Conservation (phyloP, 2,888 invertebrate genomes). For the Arctia plantaginis region DNA sequence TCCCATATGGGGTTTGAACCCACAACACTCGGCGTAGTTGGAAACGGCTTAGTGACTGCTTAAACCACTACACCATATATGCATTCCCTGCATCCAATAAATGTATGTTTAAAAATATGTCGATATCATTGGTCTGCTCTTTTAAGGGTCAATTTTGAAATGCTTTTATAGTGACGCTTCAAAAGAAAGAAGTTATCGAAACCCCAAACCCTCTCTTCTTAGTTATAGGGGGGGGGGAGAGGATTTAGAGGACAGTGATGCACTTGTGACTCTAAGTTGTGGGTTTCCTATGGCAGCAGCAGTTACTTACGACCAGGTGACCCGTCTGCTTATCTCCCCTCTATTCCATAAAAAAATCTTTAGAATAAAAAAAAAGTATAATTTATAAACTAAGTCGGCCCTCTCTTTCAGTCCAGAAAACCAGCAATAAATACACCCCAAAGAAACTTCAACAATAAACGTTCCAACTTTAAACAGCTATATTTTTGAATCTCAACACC, state of each 20-base stretch:
- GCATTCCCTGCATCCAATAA: no score
- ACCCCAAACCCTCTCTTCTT: no score
- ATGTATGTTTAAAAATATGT: background rate
- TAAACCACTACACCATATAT: no score
- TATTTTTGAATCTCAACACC: conserved; percentile 26
- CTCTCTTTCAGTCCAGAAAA: conserved; percentile 7
- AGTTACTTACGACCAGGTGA: no score
- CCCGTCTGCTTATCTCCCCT: no score
- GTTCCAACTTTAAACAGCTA: conserved; percentile 14
- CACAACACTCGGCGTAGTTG: no score
- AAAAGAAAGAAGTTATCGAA: background rate
- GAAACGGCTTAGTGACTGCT: no score
- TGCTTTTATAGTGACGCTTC: background rate
- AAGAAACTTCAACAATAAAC: conserved; percentile 22
- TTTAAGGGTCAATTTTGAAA: background rate
- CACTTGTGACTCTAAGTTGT: background rate
- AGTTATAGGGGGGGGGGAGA: no score
- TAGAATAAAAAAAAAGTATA: background rate
- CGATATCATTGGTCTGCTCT: no score
- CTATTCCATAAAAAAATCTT: no score
- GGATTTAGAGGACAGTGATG: background rate
- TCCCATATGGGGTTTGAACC: no score
- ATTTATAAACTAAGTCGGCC: background rate
- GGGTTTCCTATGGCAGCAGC: no score
- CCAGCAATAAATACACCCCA: conserved; percentile 15